Base-by-base conservation (phyloP, 2,888 invertebrate genomes). In the Orchestes rusci region DNA sequence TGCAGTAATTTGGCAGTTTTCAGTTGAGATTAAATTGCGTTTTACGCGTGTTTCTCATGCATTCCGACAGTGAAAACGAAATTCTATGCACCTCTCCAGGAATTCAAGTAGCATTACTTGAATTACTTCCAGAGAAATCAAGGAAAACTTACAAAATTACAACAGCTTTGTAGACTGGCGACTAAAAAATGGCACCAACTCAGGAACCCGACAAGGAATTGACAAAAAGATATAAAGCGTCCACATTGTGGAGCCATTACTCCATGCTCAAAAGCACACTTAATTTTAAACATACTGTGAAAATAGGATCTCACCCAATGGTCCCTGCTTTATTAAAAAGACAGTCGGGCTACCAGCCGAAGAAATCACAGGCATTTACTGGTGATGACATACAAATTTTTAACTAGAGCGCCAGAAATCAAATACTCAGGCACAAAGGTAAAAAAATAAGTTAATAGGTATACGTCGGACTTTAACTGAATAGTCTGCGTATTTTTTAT, bases 281-380 rank as follows among this genome's bases (percentile, higher is more conserved):
- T 12, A 36, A 12, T 20, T 20, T 43, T 16, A 30, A 43, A 10
- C 15, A 43, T 4, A 28, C 16, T 15, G 19, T 51, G 15, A 43
- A 55, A 23, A 54, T 56, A 40, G 41, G 40, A 38, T 45, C 19
- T 16, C 53, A 55, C 27, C 7, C 20, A 18, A 51, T 47, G 46
- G 27, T 55, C 19, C 32, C 40, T n/a, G 48, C 44, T 4, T 59
- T 59, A 35, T 44, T 61, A 28, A 60, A 58, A 51, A 16, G 17
- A 7, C 49, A 53, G 32, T 47, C 50, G n/a, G 62, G 60, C 20
- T 61, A 56, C 48, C 15, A 29, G 31, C 41, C 56, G 31, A 61
- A 61, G 59, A 60, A 53, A n/a, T 53, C 62, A 3, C 55, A 56
- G 46, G 50, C 44, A 13, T 59, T 62, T 12, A 53, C 59, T 10